Percentiles rank a stretch among this genome's conserved stretches.
Evolutionary conservation across 2,797 vertebrate genomes (phyloP).

Genomic region (Catharus ustulatus): DNA sequence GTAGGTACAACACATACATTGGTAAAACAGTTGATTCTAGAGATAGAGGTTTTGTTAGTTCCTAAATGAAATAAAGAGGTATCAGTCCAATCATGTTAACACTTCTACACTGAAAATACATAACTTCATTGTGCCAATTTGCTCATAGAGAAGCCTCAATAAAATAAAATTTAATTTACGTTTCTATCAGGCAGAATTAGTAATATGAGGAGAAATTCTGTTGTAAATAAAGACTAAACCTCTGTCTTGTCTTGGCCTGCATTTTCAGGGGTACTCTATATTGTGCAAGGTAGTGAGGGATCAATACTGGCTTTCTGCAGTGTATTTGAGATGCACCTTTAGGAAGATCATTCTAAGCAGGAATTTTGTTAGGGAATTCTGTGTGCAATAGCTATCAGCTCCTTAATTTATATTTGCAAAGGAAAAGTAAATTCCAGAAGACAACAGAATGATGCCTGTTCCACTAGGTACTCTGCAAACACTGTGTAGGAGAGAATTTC

Average conservation of each 20-base stretch:
- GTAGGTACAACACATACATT: not conserved
- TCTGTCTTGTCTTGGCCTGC: not conserved
- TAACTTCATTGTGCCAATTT: not conserved
- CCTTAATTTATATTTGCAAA: not conserved
- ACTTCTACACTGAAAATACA: not conserved
- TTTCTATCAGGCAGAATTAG: not conserved
- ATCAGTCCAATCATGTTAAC: not conserved
- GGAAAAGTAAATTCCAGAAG: not conserved
- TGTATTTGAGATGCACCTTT: not conserved
- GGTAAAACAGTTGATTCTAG: constrained; percentile 18
- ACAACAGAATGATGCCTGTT: not conserved
- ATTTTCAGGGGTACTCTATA: not conserved
- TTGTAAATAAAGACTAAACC: not conserved
- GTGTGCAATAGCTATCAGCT: not conserved
- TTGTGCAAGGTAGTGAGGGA: not conserved
- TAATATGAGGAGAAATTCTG: not conserved
- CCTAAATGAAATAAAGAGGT: not conserved
- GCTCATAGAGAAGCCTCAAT: not conserved
- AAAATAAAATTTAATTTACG: not conserved
- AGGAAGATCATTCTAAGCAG: not conserved
- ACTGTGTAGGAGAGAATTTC: rapidly evolving
- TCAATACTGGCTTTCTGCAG: not conserved
- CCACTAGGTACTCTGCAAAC: not conserved
- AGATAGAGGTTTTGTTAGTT: not conserved
- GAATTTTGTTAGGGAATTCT: not conserved